Percentiles rank a stretch among this genome's conserved stretches.
Conservation (phyloP, 2,888 invertebrate species). For the Mayetiola destructor region DNA sequence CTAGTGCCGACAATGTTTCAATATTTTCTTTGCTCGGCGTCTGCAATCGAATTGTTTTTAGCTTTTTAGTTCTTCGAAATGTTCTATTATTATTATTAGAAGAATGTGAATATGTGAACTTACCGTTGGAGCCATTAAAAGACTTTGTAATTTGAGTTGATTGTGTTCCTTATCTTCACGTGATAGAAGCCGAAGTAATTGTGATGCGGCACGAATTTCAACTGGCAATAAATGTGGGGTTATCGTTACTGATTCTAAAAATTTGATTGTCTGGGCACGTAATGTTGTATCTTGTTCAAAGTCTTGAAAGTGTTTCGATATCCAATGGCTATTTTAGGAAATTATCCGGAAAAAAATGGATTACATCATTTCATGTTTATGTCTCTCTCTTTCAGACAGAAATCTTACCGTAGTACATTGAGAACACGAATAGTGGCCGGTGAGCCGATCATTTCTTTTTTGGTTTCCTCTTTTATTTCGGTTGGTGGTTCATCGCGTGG, state of each 20-base stretch:
- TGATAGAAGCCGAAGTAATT: conserved; percentile 60
- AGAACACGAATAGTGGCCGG: conserved; percentile 89
- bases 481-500: conserved; percentile 46
- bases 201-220: conserved; percentile 78
- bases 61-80: not conserved
- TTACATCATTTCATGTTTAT: not conserved
- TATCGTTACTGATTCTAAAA: conserved; percentile 74
- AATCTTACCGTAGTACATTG: conserved; percentile 54
- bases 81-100: too few species aligned
- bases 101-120: too few species aligned
- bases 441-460: conserved; percentile 71
- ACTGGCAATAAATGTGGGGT: conserved; percentile 71
- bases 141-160: conserved; percentile 51
- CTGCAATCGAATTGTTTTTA: conserved; percentile 35
- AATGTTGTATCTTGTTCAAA: conserved; percentile 65
- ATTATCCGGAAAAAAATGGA: conserved; percentile 15
- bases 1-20: conserved; percentile 72
- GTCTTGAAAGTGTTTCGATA: conserved; percentile 79
- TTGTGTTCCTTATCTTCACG: conserved; percentile 53
- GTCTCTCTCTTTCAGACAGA: not conserved
- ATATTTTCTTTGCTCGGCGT: conserved; percentile 65
- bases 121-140: conserved; percentile 55
- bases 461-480: conserved; percentile 36
- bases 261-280: conserved; percentile 64
- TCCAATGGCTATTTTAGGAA: conserved; percentile 56